These are phyloP conservation scores for Odontesthes bonariensis DNA, from an alignment of 2,113 vertebrate genomes.

Conservation along the genomic window DNA sequence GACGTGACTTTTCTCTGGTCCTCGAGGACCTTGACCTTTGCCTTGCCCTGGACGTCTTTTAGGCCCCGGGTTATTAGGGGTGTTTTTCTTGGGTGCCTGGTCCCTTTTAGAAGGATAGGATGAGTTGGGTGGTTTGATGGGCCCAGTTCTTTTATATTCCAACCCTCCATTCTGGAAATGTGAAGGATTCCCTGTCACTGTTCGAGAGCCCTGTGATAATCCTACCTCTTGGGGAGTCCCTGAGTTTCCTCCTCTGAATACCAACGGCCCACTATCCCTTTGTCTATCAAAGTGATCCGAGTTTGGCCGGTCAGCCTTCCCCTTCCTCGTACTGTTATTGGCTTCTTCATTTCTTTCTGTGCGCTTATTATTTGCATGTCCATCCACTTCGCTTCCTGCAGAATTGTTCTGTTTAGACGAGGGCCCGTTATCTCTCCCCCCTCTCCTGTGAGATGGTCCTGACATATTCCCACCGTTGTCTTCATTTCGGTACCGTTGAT, in stretches of 20 bases:
- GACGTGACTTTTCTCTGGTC: constrained; percentile 82
- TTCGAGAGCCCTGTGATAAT: constrained; percentile 75
- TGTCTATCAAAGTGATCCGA: constrained; percentile 86
- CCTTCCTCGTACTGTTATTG: constrained; percentile 84
- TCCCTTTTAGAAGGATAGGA: constrained; percentile 79
- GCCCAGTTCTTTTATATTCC: constrained; percentile 90
- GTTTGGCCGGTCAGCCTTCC: constrained; percentile 86
- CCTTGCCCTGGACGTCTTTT: constrained; percentile 90
- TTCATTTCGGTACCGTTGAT: constrained; percentile 70
- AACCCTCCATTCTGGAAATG: constrained; percentile 89
- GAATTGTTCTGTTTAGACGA: constrained; percentile 81
- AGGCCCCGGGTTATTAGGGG: constrained; percentile 83
- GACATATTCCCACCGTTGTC: constrained; percentile 52
- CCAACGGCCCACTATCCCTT: constrained; percentile 80
- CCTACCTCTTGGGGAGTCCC: constrained; percentile 80
- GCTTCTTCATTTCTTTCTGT: constrained; percentile 76
- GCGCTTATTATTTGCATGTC: constrained; percentile 77
- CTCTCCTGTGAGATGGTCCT: constrained; percentile 75
- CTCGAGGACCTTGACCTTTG: constrained; percentile 80
- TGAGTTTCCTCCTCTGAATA: constrained; percentile 85
- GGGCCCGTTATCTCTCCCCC: constrained; percentile 80
- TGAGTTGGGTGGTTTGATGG: constrained; percentile 85
- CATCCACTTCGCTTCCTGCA: constrained; percentile 51
- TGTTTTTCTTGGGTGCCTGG: constrained; percentile 81
- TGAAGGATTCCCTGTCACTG: constrained; percentile 24